Percentiles rank a stretch among this genome's conserved stretches.
Evolutionary conservation across 1,140 invertebrate genomes (phyloP).

Genomic region (Vanessa tameamea): DNA sequence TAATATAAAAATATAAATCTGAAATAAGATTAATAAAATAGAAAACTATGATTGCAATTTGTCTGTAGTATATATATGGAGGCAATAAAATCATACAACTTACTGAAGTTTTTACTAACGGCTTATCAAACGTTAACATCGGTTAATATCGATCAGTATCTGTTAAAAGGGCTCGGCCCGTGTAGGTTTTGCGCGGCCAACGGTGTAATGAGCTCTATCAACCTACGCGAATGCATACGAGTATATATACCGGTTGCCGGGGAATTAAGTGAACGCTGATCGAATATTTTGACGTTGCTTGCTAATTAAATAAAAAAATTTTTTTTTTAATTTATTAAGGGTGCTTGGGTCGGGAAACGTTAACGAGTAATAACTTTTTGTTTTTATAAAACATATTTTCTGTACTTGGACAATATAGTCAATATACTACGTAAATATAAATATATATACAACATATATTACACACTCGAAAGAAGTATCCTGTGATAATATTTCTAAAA

Average conservation of each 20-base stretch:
- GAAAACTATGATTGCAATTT: background rate
- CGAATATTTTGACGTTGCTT: slow-evolving; percentile 18
- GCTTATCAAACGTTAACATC: slow-evolving; percentile 14
- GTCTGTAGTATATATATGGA: background rate
- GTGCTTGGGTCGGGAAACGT: background rate
- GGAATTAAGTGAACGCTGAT: slow-evolving; percentile 27
- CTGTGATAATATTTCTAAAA: too few relatives aligned
- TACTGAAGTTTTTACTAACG: slow-evolving; percentile 10
- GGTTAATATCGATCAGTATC: slow-evolving; percentile 18
- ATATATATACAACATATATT: too few relatives aligned
- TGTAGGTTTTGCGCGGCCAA: slow-evolving; percentile 31
- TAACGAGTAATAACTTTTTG: background rate
- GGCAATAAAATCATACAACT: slow-evolving; percentile 5
- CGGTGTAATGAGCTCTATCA: slow-evolving; percentile 35
- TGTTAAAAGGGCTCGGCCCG: slow-evolving; percentile 27
- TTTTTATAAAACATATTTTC: background rate
- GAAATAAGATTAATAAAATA: background rate
- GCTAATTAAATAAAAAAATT: slow-evolving; percentile 17
- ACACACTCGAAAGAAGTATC: too few relatives aligned
- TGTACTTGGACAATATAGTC: background rate
- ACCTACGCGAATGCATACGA: slow-evolving; percentile 30
- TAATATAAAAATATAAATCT: background rate
- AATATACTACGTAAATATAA: background rate
- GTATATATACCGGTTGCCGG: slow-evolving; percentile 23
- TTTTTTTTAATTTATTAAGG: background rate